Percentiles rank a stretch among this genome's conserved stretches.
phyloP scores from a whole-genome alignment of 2,113 vertebrate species.

The Misgurnus anguillicaudatus region DNA sequence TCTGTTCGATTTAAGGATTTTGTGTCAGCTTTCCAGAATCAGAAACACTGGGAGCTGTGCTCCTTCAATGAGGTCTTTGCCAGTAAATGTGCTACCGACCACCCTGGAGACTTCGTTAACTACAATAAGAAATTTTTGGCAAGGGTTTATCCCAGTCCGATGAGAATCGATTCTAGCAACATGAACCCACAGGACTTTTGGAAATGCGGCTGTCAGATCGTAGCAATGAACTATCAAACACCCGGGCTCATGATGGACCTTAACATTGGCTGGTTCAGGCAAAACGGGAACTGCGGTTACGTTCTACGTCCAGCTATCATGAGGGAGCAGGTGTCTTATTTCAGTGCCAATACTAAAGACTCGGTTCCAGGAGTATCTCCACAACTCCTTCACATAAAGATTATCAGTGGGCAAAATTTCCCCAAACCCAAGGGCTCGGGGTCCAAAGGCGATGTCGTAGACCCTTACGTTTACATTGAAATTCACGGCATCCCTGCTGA shows the following conservation, averaged over 20 bases:
- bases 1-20: conserved; percentile 96
- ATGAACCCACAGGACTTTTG: conserved; percentile 99
- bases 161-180: conserved; percentile 98
- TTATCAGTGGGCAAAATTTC: conserved; percentile 97
- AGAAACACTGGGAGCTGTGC: conserved; percentile 97
- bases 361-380: conserved; percentile 95
- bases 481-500: conserved; percentile 97
- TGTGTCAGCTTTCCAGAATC: conserved; percentile 87
- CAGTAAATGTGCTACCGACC: conserved; percentile 88
- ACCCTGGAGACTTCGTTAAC: conserved; percentile 95
- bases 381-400: conserved; percentile 96
- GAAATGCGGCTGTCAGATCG: conserved; percentile 98
- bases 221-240: conserved; percentile 98
- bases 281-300: conserved; percentile 95
- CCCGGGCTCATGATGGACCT: conserved; percentile 98
- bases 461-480: conserved; percentile 96
- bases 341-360: conserved; percentile 97
- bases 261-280: conserved; percentile 96
- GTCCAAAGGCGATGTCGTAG: conserved; percentile 95
- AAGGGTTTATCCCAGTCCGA: conserved; percentile 92
- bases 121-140: conserved; percentile 97
- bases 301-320: conserved; percentile 95
- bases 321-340: conserved; percentile 96
- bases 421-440: conserved; percentile 98
- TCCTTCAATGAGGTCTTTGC: conserved; percentile 97